Evolutionary conservation across 1,140 invertebrate genomes (phyloP).

Genomic region (Vanessa tameamea): DNA sequence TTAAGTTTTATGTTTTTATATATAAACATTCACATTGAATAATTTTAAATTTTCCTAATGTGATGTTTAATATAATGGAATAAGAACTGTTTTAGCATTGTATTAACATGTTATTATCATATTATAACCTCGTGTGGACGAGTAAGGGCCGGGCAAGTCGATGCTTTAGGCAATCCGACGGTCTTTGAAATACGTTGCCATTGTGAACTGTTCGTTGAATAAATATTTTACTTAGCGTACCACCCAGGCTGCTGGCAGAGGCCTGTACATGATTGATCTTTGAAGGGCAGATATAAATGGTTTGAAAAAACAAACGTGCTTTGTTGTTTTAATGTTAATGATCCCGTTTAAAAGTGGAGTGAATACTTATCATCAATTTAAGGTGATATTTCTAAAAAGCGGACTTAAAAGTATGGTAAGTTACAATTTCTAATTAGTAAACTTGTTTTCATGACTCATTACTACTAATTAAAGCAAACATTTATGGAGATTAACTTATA

Average conservation of each 20-base stretch:
- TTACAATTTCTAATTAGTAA: too few relatives aligned
- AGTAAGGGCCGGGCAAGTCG: conserved; percentile 28
- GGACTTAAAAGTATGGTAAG: too few relatives aligned
- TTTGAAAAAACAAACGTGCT: conserved; percentile 6
- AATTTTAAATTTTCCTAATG: not conserved
- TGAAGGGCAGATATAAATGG: conserved; percentile 48
- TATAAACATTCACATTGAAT: not conserved
- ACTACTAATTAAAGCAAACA: too few relatives aligned
- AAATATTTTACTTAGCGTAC: conserved; percentile 52
- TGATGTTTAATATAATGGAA: conserved; percentile 13
- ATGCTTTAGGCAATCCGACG: conserved; percentile 49
- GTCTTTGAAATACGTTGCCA: conserved; percentile 55
- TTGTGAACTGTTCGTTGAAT: conserved; percentile 51
- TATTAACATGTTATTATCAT: conserved; percentile 27
- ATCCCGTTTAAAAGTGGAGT: not conserved
- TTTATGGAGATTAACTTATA: too few relatives aligned
- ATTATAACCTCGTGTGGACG: conserved; percentile 29
- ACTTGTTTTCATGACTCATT: too few relatives aligned
- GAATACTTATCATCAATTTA: too few relatives aligned
- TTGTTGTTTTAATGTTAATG: conserved; percentile 5
- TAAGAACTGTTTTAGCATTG: conserved; percentile 23
- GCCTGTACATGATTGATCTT: conserved; percentile 52
- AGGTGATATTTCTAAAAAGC: too few relatives aligned
- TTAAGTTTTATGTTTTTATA: too few relatives aligned
- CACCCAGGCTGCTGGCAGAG: conserved; percentile 50